A percentile compares a stretch with the other conserved stretches of the same genome.
Conservation (phyloP, 2,797 vertebrate species). For the Lates japonicus region DNA sequence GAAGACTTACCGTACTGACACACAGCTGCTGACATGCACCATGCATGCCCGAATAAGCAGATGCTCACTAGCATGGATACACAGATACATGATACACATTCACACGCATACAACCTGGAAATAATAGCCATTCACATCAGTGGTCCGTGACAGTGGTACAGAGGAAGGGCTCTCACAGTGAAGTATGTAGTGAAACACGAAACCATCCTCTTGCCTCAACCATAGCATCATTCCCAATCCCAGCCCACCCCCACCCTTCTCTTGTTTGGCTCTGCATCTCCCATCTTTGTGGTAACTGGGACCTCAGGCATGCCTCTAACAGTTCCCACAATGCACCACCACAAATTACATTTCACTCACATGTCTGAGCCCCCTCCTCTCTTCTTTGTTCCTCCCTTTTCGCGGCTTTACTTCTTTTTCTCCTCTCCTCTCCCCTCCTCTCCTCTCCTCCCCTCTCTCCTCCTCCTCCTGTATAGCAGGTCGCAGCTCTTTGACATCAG, state of each 20-base stretch:
- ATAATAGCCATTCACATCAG: neutral
- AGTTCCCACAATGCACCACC: slow-evolving; percentile 66
- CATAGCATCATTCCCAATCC: slow-evolving; percentile 26
- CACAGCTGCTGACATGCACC: slow-evolving; percentile 46
- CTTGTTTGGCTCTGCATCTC: slow-evolving; percentile 44
- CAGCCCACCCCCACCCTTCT: slow-evolving; percentile 3
- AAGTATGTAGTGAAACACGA: slow-evolving; percentile 4
- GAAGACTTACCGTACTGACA: slow-evolving; percentile 39
- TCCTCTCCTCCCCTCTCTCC: neutral
- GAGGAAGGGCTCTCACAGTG: neutral
- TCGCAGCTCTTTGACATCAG: slow-evolving; percentile 31
- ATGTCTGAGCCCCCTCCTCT: slow-evolving; percentile 40
- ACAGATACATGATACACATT: neutral
- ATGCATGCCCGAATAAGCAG: slow-evolving; percentile 45
- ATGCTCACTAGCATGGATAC: neutral
- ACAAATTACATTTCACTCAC: slow-evolving; percentile 74
- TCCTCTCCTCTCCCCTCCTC: neutral
- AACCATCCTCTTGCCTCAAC: slow-evolving; percentile 8
- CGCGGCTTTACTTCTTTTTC: slow-evolving; percentile 19
- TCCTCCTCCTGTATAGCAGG: slow-evolving; percentile 21
- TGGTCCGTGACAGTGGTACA: neutral
- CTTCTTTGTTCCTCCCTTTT: slow-evolving; percentile 12
- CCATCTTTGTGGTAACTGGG: slow-evolving; percentile 58
- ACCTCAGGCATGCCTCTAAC: slow-evolving; percentile 66
- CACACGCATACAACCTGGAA: slow-evolving; percentile 7